Base-by-base conservation (phyloP, 2,888 invertebrate genomes). In the Copidosoma aretas region DNA sequence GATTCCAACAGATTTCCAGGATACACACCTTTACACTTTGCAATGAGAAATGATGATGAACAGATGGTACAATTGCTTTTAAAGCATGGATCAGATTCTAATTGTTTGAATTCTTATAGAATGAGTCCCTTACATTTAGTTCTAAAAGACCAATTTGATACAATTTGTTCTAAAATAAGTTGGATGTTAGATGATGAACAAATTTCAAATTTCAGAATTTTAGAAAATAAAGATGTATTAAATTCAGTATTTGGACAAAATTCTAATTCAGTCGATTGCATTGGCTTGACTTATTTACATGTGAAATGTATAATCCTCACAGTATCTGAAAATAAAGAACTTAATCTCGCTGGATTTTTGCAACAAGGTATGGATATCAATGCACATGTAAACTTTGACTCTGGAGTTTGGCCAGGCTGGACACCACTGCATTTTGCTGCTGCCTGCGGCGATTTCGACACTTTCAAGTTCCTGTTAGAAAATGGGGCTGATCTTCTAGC, bases 371-470 rank as follows among this genome's bases (percentile, higher is more conserved):
- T 58, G 4, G 53, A 65, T 5, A 10, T 59, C 0, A 52, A 59
- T 10, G 25, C 19, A 4, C 4, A 24, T 8, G 10, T 65, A 10
- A 15, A 52, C 1, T 1, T 25, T 1, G 15, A 52, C 21, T 65
- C 59, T 8, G 17, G 52, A 10, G 0, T 43, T 3, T 53, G 43
- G 8, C 53, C 58, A 10, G 64, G 64, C 1, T 65, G 59, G 19
- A 59, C 64, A 15, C 41, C 64, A 15, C 25, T 65, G 19, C 64
- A 65, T 46, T 41, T 65, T 19, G 64, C 64, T 1, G 64, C 64
- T 1, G 58, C 59, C 12, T 53, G 43, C 25, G 59, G 22, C 43
- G 43, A 53, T 19, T 12, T 65, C 24, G 10, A 59, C 1, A 52
- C 25, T 0, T 59, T 65, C 0, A 41, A 17, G 8, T 1, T 59